A percentile compares a stretch with the other conserved stretches of the same genome.
These are phyloP conservation scores for Pocota personata DNA, from an alignment of 2,888 invertebrate species.

Conservation along the genomic window DNA sequence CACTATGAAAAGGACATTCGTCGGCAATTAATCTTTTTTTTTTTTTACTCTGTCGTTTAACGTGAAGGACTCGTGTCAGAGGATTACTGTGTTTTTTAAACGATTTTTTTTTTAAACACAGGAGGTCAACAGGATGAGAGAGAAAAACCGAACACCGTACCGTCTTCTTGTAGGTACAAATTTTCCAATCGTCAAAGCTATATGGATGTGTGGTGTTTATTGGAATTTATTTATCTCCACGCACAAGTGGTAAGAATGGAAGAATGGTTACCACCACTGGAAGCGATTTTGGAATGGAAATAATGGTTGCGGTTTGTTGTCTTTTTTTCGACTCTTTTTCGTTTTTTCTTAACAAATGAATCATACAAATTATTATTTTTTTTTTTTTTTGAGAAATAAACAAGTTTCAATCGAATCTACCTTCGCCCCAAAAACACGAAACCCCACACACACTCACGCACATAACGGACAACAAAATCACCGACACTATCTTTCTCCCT, in stretches of 20 bases:
- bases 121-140: slow-evolving; percentile 26
- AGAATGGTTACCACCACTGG: slow-evolving; percentile 33
- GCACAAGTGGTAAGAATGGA: slow-evolving; percentile 24
- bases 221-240: slow-evolving; percentile 42
- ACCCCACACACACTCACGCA: not conserved
- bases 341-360: slow-evolving; percentile 6
- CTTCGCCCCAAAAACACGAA: not conserved
- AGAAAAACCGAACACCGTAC: slow-evolving; percentile 25
- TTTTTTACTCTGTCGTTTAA: not conserved
- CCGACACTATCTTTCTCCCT: not conserved
- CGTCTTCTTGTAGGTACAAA: slow-evolving; percentile 37
- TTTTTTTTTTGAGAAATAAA: not conserved
- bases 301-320: slow-evolving; percentile 74
- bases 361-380: slow-evolving; percentile 13
- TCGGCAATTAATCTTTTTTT: slow-evolving; percentile 16
- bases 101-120: not conserved
- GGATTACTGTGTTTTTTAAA: not conserved
- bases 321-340: slow-evolving; percentile 37
- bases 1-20: slow-evolving; percentile 28
- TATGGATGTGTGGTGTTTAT: slow-evolving; percentile 17
- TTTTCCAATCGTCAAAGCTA: slow-evolving; percentile 50
- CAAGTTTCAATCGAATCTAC: slow-evolving; percentile 25
- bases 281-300: slow-evolving; percentile 65
- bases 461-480: too few species aligned
- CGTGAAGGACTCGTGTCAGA: not conserved